Base-by-base conservation (phyloP, 1,140 invertebrate genomes). In the Drosophila ogumai region DNA sequence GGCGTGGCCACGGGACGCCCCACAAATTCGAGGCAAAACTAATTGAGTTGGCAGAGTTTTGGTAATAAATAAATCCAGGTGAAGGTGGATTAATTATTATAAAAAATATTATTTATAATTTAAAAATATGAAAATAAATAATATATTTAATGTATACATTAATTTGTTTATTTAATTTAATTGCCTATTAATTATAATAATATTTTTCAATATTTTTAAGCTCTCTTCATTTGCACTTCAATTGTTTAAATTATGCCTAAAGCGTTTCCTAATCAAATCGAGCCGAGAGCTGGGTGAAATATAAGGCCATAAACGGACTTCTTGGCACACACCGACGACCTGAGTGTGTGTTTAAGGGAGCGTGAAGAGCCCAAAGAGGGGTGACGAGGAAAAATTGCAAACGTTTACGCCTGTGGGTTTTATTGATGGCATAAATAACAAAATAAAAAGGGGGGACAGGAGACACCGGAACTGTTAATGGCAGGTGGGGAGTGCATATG, bases 341-440 rank as follows among this genome's bases (percentile, higher is more conserved):
- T 19, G 38, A 31, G 41, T 34, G 40, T 47, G 19, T 56, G 59
- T 60, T 72, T 52, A 52, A 46, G 49, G 63, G 34, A 28, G 34
- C 69, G 22, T 69, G 38, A 50, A 32, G 43, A 31, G 52, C 31
- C n/a, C 50, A 32, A 25, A 28, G 15, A 17, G 38, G 41, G 6
- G 38, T 75, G 67, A 31, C 13, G n/a, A 41, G n/a, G 28, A 60
- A 69, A 78, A 78, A 78, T 78, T 59, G 60, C 55, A 67, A 67
- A 58, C 72, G 73, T 72, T 77, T 81, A 65, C 67, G 66, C 73
- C 73, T 58, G 57, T 55, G 66, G 81, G 50, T 78, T 82, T 82
- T 82, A 82, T 81, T 81, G 79, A 81, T 67, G 79, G 73, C 78
- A 81, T 81, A 82, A 82, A 82, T 79, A 84, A 77, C 63, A 43